Percentiles rank a stretch among this genome's conserved stretches.
Conservation (phyloP, 2,888 invertebrate genomes). For the Galerucella calmariensis region DNA sequence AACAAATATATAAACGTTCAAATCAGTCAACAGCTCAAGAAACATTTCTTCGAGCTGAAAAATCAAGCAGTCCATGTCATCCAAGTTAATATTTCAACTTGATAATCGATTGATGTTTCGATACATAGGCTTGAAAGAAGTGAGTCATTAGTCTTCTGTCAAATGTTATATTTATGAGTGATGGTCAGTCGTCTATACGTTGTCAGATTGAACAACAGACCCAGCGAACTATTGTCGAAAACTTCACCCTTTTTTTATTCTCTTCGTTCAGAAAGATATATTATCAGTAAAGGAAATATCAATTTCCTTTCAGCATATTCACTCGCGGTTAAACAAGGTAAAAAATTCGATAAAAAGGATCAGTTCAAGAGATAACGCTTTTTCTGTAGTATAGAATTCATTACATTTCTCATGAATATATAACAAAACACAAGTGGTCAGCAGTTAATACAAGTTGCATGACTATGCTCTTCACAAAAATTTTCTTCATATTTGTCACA, state of each 20-base stretch:
- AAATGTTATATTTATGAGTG: slow-evolving; percentile 27
- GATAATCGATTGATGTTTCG: slow-evolving; percentile 20
- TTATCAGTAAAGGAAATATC: slow-evolving; percentile 6
- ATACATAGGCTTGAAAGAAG: slow-evolving; percentile 7
- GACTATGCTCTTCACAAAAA: no score
- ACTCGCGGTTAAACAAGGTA: slow-evolving; percentile 1
- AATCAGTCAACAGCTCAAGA: no score
- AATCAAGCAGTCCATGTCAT: no score
- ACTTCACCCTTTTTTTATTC: slow-evolving; percentile 16
- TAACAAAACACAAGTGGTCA: no score
- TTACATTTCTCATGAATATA: not conserved
- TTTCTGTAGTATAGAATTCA: not conserved
- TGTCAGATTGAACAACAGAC: slow-evolving; percentile 37
- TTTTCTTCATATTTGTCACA: no score
- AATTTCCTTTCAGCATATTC: slow-evolving; percentile 21
- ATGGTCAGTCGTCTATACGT: slow-evolving; percentile 29
- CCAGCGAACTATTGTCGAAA: slow-evolving; percentile 36
- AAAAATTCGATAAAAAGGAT: slow-evolving; percentile 6
- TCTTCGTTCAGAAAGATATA: slow-evolving; percentile 23
- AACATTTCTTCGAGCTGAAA: no score
- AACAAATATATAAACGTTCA: no score
- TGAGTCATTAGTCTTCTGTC: slow-evolving; percentile 32
- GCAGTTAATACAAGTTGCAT: no score
- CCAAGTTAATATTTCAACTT: no score
- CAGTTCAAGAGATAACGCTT: not conserved